A percentile compares a stretch with the other conserved stretches of the same genome.
Conservation (phyloP, 1,140 invertebrate genomes). For the Brachionus manjavacas region DNA sequence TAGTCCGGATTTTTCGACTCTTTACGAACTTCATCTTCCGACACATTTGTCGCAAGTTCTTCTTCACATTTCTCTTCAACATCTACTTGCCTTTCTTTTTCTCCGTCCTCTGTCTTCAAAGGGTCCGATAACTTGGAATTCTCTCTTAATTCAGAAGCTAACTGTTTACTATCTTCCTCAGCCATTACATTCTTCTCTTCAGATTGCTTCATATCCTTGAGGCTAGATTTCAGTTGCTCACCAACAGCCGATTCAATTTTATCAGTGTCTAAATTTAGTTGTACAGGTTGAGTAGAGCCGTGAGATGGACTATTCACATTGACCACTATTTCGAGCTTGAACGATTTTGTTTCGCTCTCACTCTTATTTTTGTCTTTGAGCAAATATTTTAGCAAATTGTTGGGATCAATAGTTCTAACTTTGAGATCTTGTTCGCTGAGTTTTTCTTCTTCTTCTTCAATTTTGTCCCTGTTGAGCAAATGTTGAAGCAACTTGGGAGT, state of each 20-base stretch:
- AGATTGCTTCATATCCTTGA: neutral
- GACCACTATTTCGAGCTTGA: neutral
- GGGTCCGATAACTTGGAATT: neutral
- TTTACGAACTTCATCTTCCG: neutral
- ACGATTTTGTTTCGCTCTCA: neutral
- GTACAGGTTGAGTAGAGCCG: neutral
- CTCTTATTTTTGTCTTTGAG: neutral
- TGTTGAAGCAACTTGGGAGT: slow-evolving; percentile 7
- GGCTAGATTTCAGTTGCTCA: neutral
- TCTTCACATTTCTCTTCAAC: neutral
- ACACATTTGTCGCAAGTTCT: neutral
- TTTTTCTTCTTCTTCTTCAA: neutral
- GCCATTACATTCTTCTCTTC: neutral
- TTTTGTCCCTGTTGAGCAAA: neutral
- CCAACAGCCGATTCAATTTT: neutral
- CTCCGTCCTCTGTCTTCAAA: neutral
- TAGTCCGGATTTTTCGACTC: neutral
- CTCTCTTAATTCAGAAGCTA: neutral
- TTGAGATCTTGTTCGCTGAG: slow-evolving; percentile 2
- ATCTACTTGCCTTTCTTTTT: neutral
- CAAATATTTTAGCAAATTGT: slow-evolving; percentile 11
- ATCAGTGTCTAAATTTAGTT: neutral
- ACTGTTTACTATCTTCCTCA: neutral
- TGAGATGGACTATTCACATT: neutral
- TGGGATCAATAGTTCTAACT: neutral